phyloP scores from a whole-genome alignment of 2,797 vertebrate genomes.

The Notolepis coatsorum region DNA sequence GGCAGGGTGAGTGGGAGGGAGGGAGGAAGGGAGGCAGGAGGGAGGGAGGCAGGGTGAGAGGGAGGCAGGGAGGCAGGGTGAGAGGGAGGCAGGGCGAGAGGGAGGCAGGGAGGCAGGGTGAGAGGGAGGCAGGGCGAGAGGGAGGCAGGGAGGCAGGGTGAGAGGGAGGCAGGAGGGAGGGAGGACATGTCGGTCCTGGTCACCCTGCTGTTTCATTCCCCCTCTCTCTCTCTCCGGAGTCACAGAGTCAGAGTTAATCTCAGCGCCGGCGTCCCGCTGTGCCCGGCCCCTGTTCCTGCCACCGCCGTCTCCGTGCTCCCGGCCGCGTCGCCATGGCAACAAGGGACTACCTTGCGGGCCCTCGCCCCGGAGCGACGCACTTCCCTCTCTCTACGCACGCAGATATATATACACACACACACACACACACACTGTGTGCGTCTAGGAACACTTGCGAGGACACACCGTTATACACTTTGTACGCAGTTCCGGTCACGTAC shows the following conservation, averaged over 20 bases:
- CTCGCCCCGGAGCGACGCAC: neutral
- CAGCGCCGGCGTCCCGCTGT: constrained; percentile 64
- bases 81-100: constrained; percentile 23
- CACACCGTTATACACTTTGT: neutral
- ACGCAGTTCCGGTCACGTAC: too few relatives aligned
- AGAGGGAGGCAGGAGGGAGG: constrained; percentile 21
- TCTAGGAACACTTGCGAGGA: neutral
- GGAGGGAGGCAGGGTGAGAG: too few relatives aligned
- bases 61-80: constrained; percentile 43
- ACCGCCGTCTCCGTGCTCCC: constrained; percentile 66
- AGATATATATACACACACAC: neutral
- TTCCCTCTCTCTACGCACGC: neutral
- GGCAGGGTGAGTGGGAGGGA: constrained; percentile 41
- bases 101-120: too few relatives aligned
- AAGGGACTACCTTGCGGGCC: constrained; percentile 33
- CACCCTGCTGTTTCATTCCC: constrained; percentile 71
- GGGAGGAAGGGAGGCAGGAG: constrained; percentile 23
- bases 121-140: too few relatives aligned
- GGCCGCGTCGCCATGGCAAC: constrained; percentile 65
- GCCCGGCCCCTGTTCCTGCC: constrained; percentile 69
- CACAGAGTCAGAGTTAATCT: constrained; percentile 76
- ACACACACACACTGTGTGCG: neutral
- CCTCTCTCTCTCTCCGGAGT: constrained; percentile 54
- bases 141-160: constrained; percentile 43
- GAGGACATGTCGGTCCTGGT: constrained; percentile 56